Base-by-base conservation (phyloP, 2,113 vertebrate genomes). In the Platichthys stellatus region DNA sequence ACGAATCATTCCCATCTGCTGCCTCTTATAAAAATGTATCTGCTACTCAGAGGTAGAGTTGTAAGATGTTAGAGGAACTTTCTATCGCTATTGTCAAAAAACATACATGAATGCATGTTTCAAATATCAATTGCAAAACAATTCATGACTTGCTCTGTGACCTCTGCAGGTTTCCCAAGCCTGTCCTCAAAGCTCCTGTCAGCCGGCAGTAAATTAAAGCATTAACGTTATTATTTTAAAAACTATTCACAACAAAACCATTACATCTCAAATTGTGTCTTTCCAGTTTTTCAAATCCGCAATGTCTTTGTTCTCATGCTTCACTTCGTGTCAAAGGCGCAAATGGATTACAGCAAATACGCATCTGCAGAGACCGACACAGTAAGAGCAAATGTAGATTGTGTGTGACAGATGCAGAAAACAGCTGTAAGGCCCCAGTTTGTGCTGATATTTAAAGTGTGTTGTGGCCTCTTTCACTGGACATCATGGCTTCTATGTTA, bases 401-500 rank as follows among this genome's bases (percentile, higher is more conserved):
- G 28, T n/a, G 40, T 21, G 1, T 13, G 18, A 20, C 35, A 35
- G 5, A 23, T 40, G n/a, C 4, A 3, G 57, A 4, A 57, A 24
- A 5, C 1, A n/a, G n/a, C n/a, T 57, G 10, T 23, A 12, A 59
- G 58, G 0, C 57, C 58, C 43, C 15, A 43, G 6, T 68, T 69
- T 56, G 45, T 35, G 13, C 47, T 72, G 35, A 67, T 38, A 21
- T 69, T 67, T 45, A 51, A 65, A 68, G 51, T 69, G 68, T 66
- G 35, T 45, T 63, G 9, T 18, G 47, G 15, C 47, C 14, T 45
- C 15, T 63, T 57, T 65, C 8, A 2, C 40, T 61, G 17, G 47
- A 60, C 10, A 12, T 35, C 0, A 3, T 67, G 35, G 10, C 54
- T n/a, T 67, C 81, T 78, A 89, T 69, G 84, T 85, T 63, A 89